Base-by-base conservation (phyloP, 2,888 invertebrate species). In the Chaitophorus viminalis region DNA sequence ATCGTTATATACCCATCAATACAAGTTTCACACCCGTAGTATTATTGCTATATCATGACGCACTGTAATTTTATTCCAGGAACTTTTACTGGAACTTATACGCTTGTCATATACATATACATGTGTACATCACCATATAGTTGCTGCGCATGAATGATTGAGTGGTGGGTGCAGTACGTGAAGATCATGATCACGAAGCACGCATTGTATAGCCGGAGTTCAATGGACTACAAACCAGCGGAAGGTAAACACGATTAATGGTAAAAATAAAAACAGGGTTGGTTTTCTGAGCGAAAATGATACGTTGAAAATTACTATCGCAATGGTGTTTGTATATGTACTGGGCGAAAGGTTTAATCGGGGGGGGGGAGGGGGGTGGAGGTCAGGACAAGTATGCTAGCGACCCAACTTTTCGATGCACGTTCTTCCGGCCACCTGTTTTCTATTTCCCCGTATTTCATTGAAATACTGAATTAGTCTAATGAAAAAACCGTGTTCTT, bases 341-440 rank as follows among this genome's bases (percentile, higher is more conserved):
- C 21, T 3, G 6, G 39, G 6, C 5, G 60, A n/a, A n/a, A n/a
- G n/a, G n/a, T n/a, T n/a, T n/a, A n/a, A n/a, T n/a, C 60, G 60
- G 25, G 60, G 0, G 54, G 54, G 39, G 39, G 46, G 60, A 5
- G 2, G 4, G 60, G 60, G 21, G 5, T 25, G 46, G 11, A 14
- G 60, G 60, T 60, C 70, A 17, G 29, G 70, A 29, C 29, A 17
- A 68, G n/a, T 11, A 9, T 70, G 70, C 52, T 33, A n/a, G n/a
- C n/a, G 33, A 18, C 52, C n/a, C 33, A 33, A 54, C 72, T 72
- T 52, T 72, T 25, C 72, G 70, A 60, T 60, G 39, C 68, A 5
- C 21, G 4, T 25, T 75, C 33, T 52, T 65, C 46, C 68, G 77
- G 85, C 85, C 85, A 85, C 77, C 85, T 85, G 77, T 85, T 85